Evolutionary conservation across 2,888 invertebrate genomes (phyloP), one percentile per base, ranked within the genome.

Genomic region (Pherbina coryleti): DNA sequence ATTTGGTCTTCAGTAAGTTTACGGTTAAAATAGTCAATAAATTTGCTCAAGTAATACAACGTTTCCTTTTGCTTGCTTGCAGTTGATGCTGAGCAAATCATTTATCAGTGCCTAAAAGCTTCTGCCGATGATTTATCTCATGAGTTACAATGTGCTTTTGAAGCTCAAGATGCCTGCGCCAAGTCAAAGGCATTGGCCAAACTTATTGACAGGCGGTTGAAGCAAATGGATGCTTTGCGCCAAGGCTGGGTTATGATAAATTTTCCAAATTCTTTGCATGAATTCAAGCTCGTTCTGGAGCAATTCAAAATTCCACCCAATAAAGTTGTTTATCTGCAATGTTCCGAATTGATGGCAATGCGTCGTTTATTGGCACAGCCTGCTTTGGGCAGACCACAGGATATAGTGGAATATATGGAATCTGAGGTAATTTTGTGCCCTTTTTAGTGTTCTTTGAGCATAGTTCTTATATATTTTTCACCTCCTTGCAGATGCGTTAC

Each of bases 181-280:
- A 84, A 85, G 5, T 84, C 86, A 0, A 69, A 81, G 49, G 83
- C 86, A 0, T 78, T 89, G 19, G 82, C 84, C 0, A 82, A 86
- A 19, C 80, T 88, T 0, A 80, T 89, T 49, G 82, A 85, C 28
- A 79, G 83, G n/a, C 84, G 89, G 53, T 72, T 89, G 34, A 82
- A 88, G 14, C 79, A 85, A 79, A 86, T 88, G 3, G 92, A 93
- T 81, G 92, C 92, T 79, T 81, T 92, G 17, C 85, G 86, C 19
- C 88, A 88, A n/a, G 93, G 93, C 5, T 93, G 93, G 92, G 90
- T 93, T 14, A 82, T 93, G 64, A 91, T 92, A 17, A 92, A 91
- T 22, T 93, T 91, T 85, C 92, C 93, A 0, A 91, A 90, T 70
- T 91, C 90, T 17, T 85, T 89, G 0, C 87, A 89, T 7, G 93